These are phyloP conservation scores for Tadarida brasiliensis DNA, from an alignment of 2,797 vertebrate genomes.

Conservation along the genomic window DNA sequence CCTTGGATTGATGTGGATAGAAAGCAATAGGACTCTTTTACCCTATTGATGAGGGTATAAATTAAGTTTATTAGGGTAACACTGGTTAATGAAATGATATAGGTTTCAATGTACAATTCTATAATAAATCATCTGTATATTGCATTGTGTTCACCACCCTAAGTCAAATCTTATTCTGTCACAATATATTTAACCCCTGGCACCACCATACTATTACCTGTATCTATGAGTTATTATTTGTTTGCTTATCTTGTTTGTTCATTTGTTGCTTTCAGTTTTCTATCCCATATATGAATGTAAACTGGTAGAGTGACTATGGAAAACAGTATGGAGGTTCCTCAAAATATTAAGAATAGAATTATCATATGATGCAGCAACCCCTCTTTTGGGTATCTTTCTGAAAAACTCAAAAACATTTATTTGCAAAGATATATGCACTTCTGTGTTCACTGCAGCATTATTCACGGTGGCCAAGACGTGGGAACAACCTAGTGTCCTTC, in stretches of 20 bases:
- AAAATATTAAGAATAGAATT: background rate
- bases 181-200: background rate
- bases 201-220: background rate
- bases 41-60: background rate
- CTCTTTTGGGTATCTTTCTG: background rate
- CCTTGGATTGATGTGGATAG: background rate
- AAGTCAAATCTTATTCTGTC: background rate
- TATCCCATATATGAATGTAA: background rate
- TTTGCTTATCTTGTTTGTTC: background rate
- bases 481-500: background rate
- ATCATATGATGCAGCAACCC: background rate
- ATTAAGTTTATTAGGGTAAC: background rate
- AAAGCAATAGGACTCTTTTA: background rate
- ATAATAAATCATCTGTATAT: background rate
- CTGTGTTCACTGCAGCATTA: background rate
- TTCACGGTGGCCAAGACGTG: background rate
- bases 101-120: background rate
- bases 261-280: background rate
- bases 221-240: background rate
- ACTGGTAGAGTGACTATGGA: background rate
- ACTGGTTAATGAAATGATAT: background rate
- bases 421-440: background rate
- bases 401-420: background rate
- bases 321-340: background rate
- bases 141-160: background rate